Conservation (phyloP, 2,113 vertebrate species). For the Cololabis saira region DNA sequence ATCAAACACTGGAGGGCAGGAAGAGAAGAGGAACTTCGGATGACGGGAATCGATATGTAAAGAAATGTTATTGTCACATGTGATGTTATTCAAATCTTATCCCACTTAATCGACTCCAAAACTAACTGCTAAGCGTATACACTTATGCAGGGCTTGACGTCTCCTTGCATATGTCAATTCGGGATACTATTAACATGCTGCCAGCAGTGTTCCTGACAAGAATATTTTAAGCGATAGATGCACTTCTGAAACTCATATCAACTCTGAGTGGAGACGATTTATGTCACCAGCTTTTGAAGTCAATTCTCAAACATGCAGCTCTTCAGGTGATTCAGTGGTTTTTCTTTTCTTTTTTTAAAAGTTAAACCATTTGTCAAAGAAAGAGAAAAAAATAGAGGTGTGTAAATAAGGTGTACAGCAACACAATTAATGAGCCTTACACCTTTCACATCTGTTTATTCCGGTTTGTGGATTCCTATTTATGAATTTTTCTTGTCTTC, state of each 20-base stretch:
- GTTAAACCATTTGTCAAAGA: slow-evolving; percentile 37
- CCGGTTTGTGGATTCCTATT: slow-evolving; percentile 61
- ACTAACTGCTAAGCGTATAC: slow-evolving; percentile 54
- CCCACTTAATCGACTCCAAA: slow-evolving; percentile 49
- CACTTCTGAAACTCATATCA: slow-evolving; percentile 24
- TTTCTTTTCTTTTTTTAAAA: slow-evolving; percentile 10
- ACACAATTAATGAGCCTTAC: slow-evolving; percentile 64
- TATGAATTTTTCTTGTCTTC: slow-evolving; percentile 62
- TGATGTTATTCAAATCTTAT: slow-evolving; percentile 33
- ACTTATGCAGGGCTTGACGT: slow-evolving; percentile 43
- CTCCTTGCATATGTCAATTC: slow-evolving; percentile 44
- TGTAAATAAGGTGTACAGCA: slow-evolving; percentile 44
- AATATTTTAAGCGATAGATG: slow-evolving; percentile 43
- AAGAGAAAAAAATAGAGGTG: slow-evolving; percentile 33
- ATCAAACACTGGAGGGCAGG: slow-evolving; percentile 37
- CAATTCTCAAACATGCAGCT: slow-evolving; percentile 20
- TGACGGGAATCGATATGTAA: slow-evolving; percentile 38
- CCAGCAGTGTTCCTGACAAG: slow-evolving; percentile 20
- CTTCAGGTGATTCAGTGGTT: slow-evolving; percentile 46
- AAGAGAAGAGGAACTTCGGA: slow-evolving; percentile 30
- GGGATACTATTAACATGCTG: slow-evolving; percentile 35
- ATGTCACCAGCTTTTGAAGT: not conserved
- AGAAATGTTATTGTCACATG: slow-evolving; percentile 37
- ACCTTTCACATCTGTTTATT: slow-evolving; percentile 67
- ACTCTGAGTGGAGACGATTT: slow-evolving; percentile 30